phyloP scores from a whole-genome alignment of 2,888 invertebrate species.

The Brachypalpus laphriformis region DNA sequence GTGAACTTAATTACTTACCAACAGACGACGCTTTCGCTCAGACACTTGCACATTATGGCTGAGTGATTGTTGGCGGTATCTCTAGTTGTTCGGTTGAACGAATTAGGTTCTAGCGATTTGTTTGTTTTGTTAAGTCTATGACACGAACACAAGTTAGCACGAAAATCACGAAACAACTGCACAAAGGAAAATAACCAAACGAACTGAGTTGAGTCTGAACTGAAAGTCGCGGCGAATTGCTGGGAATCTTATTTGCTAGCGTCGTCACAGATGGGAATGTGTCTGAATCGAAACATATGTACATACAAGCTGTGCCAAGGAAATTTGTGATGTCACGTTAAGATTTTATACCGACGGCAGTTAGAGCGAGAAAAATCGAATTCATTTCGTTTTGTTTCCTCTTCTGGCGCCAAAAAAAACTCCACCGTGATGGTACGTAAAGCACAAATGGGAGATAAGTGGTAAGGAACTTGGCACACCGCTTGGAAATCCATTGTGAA shows the following conservation, averaged over 20 bases:
- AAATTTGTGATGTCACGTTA: neutral
- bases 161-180: constrained; percentile 22
- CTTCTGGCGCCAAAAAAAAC: no score
- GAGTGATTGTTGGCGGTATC: neutral
- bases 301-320: neutral
- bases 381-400: neutral
- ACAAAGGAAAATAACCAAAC: constrained; percentile 50
- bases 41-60: constrained; percentile 65
- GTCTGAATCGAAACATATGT: neutral
- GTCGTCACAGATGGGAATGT: constrained; percentile 29
- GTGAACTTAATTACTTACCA: constrained; percentile 56
- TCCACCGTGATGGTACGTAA: neutral
- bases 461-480: neutral
- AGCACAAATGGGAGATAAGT: neutral
- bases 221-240: neutral
- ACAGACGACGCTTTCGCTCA: constrained; percentile 61
- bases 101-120: constrained; percentile 6
- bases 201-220: no score
- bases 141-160: neutral
- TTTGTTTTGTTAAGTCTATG: constrained; percentile 22
- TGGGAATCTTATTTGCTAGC: neutral
- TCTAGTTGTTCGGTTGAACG: neutral
- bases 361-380: neutral
- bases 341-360: neutral
- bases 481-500: neutral